A percentile compares a stretch with the other conserved stretches of the same genome.
Conservation (phyloP, 2,797 vertebrate species). For the Mormyrus hasselquistii region DNA sequence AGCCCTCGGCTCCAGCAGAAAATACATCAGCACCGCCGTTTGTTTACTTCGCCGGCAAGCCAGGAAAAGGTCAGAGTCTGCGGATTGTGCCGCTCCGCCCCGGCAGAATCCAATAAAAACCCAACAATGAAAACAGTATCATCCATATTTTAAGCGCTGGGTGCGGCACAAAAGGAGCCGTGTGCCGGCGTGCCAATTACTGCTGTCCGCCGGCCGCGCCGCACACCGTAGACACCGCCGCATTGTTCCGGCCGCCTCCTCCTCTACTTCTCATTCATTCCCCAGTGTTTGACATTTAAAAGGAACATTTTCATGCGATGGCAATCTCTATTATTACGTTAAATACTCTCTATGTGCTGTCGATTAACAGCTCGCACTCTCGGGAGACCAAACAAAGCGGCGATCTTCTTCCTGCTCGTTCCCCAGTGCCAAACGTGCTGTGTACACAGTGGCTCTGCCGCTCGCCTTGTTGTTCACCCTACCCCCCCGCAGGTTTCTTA, state of each 20-base stretch:
- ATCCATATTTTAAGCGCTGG: slow-evolving; percentile 75
- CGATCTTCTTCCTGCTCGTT: slow-evolving; percentile 23
- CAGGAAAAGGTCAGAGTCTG: slow-evolving; percentile 64
- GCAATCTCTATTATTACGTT: slow-evolving; percentile 27
- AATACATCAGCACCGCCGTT: slow-evolving; percentile 60
- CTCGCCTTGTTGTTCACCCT: slow-evolving; percentile 26
- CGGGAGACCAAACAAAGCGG: slow-evolving; percentile 44
- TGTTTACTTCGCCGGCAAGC: slow-evolving; percentile 64
- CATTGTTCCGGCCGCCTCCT: slow-evolving; percentile 34
- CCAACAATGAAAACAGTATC: slow-evolving; percentile 66
- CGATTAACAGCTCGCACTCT: slow-evolving; percentile 28
- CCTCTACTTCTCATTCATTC: slow-evolving; percentile 27
- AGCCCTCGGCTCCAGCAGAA: slow-evolving; percentile 39
- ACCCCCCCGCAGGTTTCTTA: slow-evolving; percentile 59
- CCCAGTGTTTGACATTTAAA: slow-evolving; percentile 28
- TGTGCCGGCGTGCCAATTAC: slow-evolving; percentile 70
- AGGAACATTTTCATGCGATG: slow-evolving; percentile 24
- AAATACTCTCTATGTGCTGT: slow-evolving; percentile 26
- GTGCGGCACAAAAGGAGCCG: slow-evolving; percentile 57
- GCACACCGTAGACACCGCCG: slow-evolving; percentile 49
- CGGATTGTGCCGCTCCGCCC: slow-evolving; percentile 54
- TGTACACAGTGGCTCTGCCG: background rate
- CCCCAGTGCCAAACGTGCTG: background rate
- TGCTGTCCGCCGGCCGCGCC: slow-evolving; percentile 56
- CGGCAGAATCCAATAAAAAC: slow-evolving; percentile 64